These are phyloP conservation scores for Myiozetetes cayanensis DNA, from an alignment of 2,113 vertebrate genomes.

Conservation along the genomic window DNA sequence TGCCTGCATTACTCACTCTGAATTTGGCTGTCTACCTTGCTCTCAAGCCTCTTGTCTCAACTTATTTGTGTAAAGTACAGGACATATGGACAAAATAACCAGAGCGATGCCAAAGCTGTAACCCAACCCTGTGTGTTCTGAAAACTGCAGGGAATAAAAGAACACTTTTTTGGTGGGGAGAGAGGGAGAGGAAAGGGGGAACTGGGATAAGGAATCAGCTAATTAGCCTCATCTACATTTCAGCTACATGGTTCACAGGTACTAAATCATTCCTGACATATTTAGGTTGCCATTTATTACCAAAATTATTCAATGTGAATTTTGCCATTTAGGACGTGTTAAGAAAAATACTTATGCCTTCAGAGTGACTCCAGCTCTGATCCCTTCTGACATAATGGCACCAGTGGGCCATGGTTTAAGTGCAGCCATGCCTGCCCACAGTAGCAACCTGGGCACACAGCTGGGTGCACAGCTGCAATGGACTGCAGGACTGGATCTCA, in stretches of 20 bases:
- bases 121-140: conserved; percentile 29
- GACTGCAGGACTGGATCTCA: not conserved
- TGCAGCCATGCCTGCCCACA: not conserved
- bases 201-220: conserved; percentile 60
- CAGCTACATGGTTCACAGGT: conserved; percentile 64
- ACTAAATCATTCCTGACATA: conserved; percentile 73
- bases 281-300: conserved; percentile 75
- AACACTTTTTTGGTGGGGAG: not conserved
- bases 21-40: conserved; percentile 51
- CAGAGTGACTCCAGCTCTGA: conserved; percentile 44
- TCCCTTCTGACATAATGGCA: conserved; percentile 42
- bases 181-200: not conserved
- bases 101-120: conserved; percentile 60
- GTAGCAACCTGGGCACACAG: not conserved
- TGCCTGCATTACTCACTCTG: conserved; percentile 53
- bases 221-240: conserved; percentile 77
- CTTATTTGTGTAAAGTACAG: conserved; percentile 65
- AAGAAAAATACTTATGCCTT: conserved; percentile 55
- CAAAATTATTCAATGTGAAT: conserved; percentile 67
- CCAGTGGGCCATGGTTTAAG: not conserved
- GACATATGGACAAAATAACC: conserved; percentile 67
- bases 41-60: conserved; percentile 53
- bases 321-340: conserved; percentile 41
- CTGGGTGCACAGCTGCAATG: not conserved
- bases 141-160: conserved; percentile 25